These are phyloP conservation scores for Pachypanchax playfairii DNA, from an alignment of 2,113 vertebrate genomes.

Conservation along the genomic window DNA sequence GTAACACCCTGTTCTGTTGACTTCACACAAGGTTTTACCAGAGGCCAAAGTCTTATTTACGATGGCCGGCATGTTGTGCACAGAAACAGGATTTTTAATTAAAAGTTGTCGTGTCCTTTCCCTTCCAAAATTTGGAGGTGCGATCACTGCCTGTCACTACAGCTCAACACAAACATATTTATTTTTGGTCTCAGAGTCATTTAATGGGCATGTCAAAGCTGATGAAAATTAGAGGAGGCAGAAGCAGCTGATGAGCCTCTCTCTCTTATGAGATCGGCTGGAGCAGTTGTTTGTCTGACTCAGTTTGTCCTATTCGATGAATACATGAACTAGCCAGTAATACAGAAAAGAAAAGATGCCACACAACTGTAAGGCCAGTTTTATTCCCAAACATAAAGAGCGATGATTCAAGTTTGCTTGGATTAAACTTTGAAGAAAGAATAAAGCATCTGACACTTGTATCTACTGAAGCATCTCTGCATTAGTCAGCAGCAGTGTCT, in stretches of 20 bases:
- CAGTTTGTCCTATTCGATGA: constrained; percentile 41
- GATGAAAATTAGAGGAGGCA: constrained; percentile 77
- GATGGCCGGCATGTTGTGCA: constrained; percentile 35
- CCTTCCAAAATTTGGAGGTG: constrained; percentile 61
- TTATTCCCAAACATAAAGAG: constrained; percentile 18
- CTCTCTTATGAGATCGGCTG: constrained; percentile 69
- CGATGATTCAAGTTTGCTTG: constrained; percentile 42
- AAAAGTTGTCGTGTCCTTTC: constrained; percentile 57
- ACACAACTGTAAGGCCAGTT: constrained; percentile 16
- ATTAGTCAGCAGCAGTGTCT: constrained; percentile 8
- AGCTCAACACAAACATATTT: constrained; percentile 76
- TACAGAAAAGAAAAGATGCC: constrained; percentile 34
- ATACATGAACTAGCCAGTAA: constrained; percentile 37
- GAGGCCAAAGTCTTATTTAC: constrained; percentile 49
- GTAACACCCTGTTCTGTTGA: constrained; percentile 18
- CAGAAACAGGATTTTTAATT: constrained; percentile 59
- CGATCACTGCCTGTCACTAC: constrained; percentile 76
- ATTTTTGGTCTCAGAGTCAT: constrained; percentile 73
- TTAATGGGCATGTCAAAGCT: constrained; percentile 80
- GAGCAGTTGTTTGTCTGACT: constrained; percentile 58
- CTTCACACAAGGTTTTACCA: constrained; percentile 8
- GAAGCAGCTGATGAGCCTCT: constrained; percentile 66
- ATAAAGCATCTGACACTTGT: constrained; percentile 30
- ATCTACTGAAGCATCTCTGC: constrained; percentile 2
- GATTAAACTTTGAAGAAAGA: constrained; percentile 39